A percentile compares a stretch with the other conserved stretches of the same genome.
phyloP scores from a whole-genome alignment of 2,888 invertebrate species.

The Heterodera filipjevi region DNA sequence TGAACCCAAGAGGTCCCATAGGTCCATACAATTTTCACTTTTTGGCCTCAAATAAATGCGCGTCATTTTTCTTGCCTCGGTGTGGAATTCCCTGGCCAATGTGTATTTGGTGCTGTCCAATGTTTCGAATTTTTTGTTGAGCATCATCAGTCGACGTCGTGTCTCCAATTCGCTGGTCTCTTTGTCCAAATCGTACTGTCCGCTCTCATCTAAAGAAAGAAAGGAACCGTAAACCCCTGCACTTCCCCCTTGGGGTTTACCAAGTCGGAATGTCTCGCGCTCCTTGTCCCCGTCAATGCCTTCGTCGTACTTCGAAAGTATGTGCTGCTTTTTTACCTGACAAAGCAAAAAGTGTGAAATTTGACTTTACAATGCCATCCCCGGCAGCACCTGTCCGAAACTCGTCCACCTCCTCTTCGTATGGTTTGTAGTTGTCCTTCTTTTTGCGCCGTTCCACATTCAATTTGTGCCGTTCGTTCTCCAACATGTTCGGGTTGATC shows the following conservation, averaged over 20 bases:
- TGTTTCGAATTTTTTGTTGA: constrained; percentile 71
- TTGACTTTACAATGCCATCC: not conserved
- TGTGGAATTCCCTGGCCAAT: constrained; percentile 86
- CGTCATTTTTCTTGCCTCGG: constrained; percentile 66
- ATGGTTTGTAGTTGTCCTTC: constrained; percentile 74
- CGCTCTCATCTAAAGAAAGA: constrained; percentile 44
- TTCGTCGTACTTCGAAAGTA: constrained; percentile 91
- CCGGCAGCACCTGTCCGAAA: constrained; percentile 68
- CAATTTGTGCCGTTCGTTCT: constrained; percentile 68
- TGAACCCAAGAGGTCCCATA: no score
- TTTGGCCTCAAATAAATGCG: no score
- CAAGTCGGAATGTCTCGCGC: constrained; percentile 51
- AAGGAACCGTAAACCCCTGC: not conserved
- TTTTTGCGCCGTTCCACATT: constrained; percentile 83
- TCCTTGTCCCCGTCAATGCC: constrained; percentile 76
- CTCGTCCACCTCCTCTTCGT: constrained; percentile 71
- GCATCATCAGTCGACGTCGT: constrained; percentile 47
- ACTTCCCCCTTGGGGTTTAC: constrained; percentile 21
- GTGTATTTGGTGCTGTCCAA: constrained; percentile 68
- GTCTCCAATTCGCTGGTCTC: constrained; percentile 47
- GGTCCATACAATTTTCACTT: not conserved
- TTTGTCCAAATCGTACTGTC: constrained; percentile 53
- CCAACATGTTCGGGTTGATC: constrained; percentile 73
- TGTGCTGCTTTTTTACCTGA: constrained; percentile 71
- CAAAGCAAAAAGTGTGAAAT: constrained; percentile 35